Evolutionary conservation across 2,797 vertebrate genomes (phyloP).

Genomic region (Cheirogaleus major): DNA sequence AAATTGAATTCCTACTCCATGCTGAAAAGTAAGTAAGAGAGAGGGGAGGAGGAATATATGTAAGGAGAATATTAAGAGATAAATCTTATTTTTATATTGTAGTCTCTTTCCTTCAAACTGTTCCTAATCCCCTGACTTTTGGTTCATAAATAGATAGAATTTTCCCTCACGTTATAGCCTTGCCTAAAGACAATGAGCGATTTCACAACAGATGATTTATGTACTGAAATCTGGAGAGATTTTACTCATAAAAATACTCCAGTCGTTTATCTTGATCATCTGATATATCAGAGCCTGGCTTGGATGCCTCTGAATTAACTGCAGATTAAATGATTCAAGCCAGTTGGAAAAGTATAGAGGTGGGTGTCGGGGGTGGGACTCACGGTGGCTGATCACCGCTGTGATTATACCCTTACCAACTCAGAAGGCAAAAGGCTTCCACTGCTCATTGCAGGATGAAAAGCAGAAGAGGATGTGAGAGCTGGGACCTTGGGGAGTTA

Average conservation of each 20-base stretch:
- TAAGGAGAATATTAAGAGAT: constrained; percentile 83
- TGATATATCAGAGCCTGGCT: constrained; percentile 76
- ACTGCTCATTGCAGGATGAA: constrained; percentile 74
- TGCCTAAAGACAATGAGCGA: constrained; percentile 85
- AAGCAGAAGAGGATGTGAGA: constrained; percentile 72
- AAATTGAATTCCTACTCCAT: constrained; percentile 81
- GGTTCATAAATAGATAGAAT: constrained; percentile 85
- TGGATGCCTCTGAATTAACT: constrained; percentile 83
- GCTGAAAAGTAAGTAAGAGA: constrained; percentile 71
- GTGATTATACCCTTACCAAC: constrained; percentile 80
- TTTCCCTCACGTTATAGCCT: constrained; percentile 81
- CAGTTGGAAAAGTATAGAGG: constrained; percentile 78
- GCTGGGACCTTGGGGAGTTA: constrained; percentile 51
- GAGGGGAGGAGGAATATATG: constrained; percentile 70
- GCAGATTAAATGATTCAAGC: constrained; percentile 85
- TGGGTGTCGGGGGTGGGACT: constrained; percentile 44
- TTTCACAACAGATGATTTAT: constrained; percentile 88
- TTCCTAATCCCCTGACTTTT: constrained; percentile 86
- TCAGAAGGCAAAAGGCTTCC: constrained; percentile 73
- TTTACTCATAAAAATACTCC: constrained; percentile 86
- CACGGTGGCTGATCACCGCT: constrained; percentile 72
- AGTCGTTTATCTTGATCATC: constrained; percentile 83
- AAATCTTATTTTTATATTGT: constrained; percentile 80
- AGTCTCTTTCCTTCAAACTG: constrained; percentile 76
- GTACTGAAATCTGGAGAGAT: constrained; percentile 85